Conservation (phyloP, 2,797 vertebrate genomes). For the Phrynocephalus guinanensis region DNA sequence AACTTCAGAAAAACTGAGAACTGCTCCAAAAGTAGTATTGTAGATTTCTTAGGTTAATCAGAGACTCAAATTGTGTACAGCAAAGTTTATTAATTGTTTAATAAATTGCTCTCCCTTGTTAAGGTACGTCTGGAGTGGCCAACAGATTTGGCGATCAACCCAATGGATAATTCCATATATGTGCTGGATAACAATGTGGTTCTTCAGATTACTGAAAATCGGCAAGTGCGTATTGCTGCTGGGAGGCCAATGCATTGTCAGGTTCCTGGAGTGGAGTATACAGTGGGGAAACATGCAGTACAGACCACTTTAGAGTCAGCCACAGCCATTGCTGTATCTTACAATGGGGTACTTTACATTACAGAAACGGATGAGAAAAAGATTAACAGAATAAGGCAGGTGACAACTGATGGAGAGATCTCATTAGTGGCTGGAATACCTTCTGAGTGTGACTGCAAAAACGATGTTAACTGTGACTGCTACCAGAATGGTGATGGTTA, state of each 20-base stretch:
- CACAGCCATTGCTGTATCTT: conserved; percentile 91
- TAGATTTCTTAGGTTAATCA: conserved; percentile 1
- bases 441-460: conserved; percentile 97
- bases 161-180: conserved; percentile 97
- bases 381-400: conserved; percentile 93
- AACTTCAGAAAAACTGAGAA: conserved; percentile 36
- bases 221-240: conserved; percentile 93
- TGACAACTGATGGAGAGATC: conserved; percentile 95
- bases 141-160: conserved; percentile 94
- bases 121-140: conserved; percentile 98
- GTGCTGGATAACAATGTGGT: conserved; percentile 97
- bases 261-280: conserved; percentile 86
- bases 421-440: conserved; percentile 91
- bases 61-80: not conserved
- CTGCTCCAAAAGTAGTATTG: not conserved
- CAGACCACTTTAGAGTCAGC: conserved; percentile 93
- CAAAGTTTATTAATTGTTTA: conserved; percentile 24
- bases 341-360: conserved; percentile 91
- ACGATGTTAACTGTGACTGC: conserved; percentile 98
- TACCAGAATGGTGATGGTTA: conserved; percentile 96
- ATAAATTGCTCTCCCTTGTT: conserved; percentile 44
- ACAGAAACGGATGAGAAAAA: conserved; percentile 96
- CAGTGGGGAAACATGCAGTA: conserved; percentile 86
- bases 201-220: conserved; percentile 93
- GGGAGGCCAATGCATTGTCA: conserved; percentile 95